These are phyloP conservation scores for Seriola dumerili DNA, from an alignment of 2,113 vertebrate species.

Conservation along the genomic window DNA sequence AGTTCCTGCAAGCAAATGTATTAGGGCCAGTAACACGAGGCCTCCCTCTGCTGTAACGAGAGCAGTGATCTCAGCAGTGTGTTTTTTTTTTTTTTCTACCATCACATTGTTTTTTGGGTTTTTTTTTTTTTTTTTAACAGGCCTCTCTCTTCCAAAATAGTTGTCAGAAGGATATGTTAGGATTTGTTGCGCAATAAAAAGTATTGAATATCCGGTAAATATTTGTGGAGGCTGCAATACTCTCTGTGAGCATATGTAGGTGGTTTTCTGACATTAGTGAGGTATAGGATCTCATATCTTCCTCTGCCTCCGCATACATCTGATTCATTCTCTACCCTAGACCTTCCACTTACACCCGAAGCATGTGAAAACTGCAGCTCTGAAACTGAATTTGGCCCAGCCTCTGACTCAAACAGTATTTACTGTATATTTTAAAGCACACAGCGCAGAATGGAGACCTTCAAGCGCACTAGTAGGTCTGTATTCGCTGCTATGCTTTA, in stretches of 20 bases:
- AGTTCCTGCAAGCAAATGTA: constrained; percentile 70
- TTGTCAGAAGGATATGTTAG: constrained; percentile 43
- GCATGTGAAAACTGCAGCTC: constrained; percentile 40
- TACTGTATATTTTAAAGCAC: constrained; percentile 42
- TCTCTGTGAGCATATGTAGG: constrained; percentile 55
- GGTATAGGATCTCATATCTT: constrained; percentile 61
- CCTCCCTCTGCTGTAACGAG: constrained; percentile 62
- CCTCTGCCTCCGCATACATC: constrained; percentile 56
- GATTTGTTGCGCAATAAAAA: constrained; percentile 54
- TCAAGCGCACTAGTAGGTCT: constrained; percentile 2
- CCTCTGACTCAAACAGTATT: constrained; percentile 38
- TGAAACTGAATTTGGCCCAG: constrained; percentile 30
- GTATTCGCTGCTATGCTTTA: background rate
- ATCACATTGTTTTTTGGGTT: background rate
- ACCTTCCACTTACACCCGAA: constrained; percentile 52
- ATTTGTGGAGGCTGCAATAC: constrained; percentile 54
- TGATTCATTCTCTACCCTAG: constrained; percentile 69
- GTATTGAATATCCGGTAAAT: constrained; percentile 52
- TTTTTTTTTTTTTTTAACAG: constrained; percentile 27
- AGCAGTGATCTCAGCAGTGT: constrained; percentile 41
- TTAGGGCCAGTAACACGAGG: constrained; percentile 60
- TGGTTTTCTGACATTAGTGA: constrained; percentile 66
- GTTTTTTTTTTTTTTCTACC: constrained; percentile 14
- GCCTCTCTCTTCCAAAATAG: constrained; percentile 50
- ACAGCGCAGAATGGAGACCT: constrained; percentile 12